These are phyloP conservation scores for Lycodopsis pacificus DNA, from an alignment of 2,797 vertebrate genomes.

Conservation along the genomic window DNA sequence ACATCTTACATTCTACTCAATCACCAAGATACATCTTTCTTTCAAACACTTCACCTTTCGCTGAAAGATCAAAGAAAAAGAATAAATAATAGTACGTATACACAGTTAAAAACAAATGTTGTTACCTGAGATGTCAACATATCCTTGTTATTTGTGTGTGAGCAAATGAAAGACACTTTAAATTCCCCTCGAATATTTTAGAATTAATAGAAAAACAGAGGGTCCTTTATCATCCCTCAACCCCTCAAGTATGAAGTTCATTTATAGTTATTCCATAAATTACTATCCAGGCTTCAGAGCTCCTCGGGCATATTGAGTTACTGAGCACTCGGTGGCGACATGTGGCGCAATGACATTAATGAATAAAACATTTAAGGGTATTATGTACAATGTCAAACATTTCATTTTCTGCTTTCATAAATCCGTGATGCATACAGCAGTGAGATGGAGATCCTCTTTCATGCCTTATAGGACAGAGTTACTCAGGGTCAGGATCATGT, in stretches of 20 bases:
- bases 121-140: slow-evolving; percentile 11
- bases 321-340: slow-evolving; percentile 13
- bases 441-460: slow-evolving; percentile 5
- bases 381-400: slow-evolving; percentile 7
- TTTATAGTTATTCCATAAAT: neutral
- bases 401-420: slow-evolving; percentile 19
- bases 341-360: slow-evolving; percentile 20
- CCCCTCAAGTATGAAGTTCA: slow-evolving; percentile 29
- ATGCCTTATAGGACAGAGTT: neutral
- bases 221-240: slow-evolving; percentile 1
- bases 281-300: too few relatives aligned
- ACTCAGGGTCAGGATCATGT: neutral
- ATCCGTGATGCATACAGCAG: neutral
- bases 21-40: neutral
- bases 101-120: slow-evolving; percentile 11
- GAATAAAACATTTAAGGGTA: slow-evolving; percentile 30
- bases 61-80: neutral
- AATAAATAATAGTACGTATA: slow-evolving; percentile 10
- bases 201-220: too few relatives aligned
- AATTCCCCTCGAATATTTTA: slow-evolving; percentile 3
- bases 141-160: neutral
- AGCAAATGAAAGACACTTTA: slow-evolving; percentile 17
- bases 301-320: too few relatives aligned
- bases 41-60: neutral
- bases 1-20: slow-evolving; percentile 38